Evolutionary conservation across 1,140 invertebrate genomes (phyloP), one percentile per base, ranked within the genome.

Genomic region (Megalopta genalis): DNA sequence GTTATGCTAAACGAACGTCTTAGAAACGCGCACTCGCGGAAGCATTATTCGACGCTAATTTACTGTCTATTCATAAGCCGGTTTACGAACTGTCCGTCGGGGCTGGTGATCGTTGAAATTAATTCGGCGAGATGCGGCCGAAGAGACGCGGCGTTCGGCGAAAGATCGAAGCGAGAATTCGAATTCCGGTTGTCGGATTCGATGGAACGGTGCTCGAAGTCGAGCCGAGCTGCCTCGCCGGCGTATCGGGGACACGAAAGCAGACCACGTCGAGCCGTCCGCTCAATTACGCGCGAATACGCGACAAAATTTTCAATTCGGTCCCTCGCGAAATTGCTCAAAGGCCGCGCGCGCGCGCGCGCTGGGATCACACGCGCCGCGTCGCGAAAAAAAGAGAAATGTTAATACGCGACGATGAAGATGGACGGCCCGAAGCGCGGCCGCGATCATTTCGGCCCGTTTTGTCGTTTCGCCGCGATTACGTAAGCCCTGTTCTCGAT

Each of bases 231-330:
- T 0, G 39, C 8, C 12, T 10, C 42, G 16, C 16, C 18, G 16
- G 18, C 18, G 21, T 59, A 77, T 63, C 57, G 75, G 32, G 67
- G 75, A 52, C 75, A 39, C 9, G 25, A 42, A 46, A 65, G 37
- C 63, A 42, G 37, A 23, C n/a, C 37, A 21, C 63, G 39, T 8
- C 16, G 52, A 21, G 49, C 49, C 4, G 57, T 23, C 27, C 39
- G 39, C 16, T 77, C 67, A 77, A 70, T 42, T 70, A 62, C n/a
- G 42, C 21, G 66, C 2, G 42, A 69, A 52, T 70, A 77, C 75
- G 75, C 75, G 75, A 77, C 42, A 32, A 77, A 77, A 71, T 77
- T 62, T 71, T 77, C 75, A 70, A 77, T 71, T 63, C 39, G 39
- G n/a, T 2, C 54, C 27, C 54, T 21, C 74, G 49, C 49, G 49